phyloP scores from a whole-genome alignment of 2,888 invertebrate species.

The Cryptocheilus praepositus region DNA sequence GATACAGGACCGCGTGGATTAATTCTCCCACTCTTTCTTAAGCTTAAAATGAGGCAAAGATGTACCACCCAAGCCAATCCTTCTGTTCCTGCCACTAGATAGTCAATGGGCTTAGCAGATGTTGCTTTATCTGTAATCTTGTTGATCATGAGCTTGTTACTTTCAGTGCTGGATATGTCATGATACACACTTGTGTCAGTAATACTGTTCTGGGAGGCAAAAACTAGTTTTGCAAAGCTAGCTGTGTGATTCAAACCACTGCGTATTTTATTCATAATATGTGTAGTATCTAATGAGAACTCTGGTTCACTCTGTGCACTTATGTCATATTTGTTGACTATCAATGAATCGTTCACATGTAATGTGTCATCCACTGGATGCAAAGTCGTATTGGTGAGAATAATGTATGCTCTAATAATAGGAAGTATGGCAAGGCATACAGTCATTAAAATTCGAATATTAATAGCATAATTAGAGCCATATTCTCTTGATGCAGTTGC shows the following conservation, averaged over 20 bases:
- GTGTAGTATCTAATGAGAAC: constrained; percentile 11
- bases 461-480: constrained; percentile 80
- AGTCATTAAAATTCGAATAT: constrained; percentile 80
- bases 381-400: constrained; percentile 74
- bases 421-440: constrained; percentile 82
- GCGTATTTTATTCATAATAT: constrained; percentile 44
- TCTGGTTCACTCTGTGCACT: constrained; percentile 12
- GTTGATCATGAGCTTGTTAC: constrained; percentile 18
- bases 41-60: constrained; percentile 83
- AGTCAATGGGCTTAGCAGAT: constrained; percentile 79
- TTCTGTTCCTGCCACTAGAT: constrained; percentile 83
- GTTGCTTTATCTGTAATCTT: constrained; percentile 73
- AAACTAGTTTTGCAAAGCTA: constrained; percentile 57
- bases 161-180: constrained; percentile 4
- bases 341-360: constrained; percentile 7
- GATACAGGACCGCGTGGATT: constrained; percentile 85
- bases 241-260: constrained; percentile 46
- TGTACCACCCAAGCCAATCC: constrained; percentile 89
- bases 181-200: constrained; percentile 13
- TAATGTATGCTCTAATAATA: constrained; percentile 81
- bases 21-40: constrained; percentile 80
- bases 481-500: constrained; percentile 80
- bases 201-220: constrained; percentile 45
- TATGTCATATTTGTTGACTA: constrained; percentile 1
- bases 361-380: constrained; percentile 23